These are phyloP conservation scores for Balearica regulorum DNA, from an alignment of 2,797 vertebrate genomes.

Conservation along the genomic window DNA sequence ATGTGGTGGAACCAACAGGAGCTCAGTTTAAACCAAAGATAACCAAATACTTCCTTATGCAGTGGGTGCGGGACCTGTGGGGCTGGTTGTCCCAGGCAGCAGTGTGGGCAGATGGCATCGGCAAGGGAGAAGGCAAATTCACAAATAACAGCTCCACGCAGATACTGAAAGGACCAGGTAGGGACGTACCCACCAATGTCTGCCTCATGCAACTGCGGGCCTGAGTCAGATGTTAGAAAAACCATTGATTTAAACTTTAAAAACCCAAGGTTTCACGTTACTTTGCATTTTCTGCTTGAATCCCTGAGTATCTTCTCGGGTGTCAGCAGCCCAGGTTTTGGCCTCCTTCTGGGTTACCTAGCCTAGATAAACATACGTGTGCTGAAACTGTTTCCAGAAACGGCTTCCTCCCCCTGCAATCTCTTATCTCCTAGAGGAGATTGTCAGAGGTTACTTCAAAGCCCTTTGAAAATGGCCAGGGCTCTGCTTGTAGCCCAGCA, in stretches of 20 bases:
- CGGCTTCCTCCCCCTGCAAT: constrained; percentile 35
- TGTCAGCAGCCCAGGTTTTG: not conserved
- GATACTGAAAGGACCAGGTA: not conserved
- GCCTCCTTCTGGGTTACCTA: constrained; percentile 23
- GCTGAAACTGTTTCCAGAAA: constrained; percentile 54
- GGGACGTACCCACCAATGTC: not conserved
- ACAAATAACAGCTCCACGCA: not conserved
- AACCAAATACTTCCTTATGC: not conserved
- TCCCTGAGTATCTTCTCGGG: not conserved
- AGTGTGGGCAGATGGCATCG: accelerated
- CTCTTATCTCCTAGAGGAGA: constrained; percentile 58
- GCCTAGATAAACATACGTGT: constrained; percentile 28
- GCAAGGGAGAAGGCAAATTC: not conserved
- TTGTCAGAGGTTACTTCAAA: constrained; percentile 64
- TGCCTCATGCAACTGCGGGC: not conserved
- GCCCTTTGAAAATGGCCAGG: constrained; percentile 64
- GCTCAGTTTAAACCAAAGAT: not conserved
- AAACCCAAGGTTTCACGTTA: not conserved
- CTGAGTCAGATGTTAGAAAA: not conserved
- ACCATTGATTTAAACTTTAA: not conserved
- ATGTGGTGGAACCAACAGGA: accelerated
- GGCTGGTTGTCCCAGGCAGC: not conserved
- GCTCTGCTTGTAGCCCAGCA: constrained; percentile 29
- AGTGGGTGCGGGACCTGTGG: not conserved
- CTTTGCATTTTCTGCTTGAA: constrained; percentile 12